Conservation (phyloP, 2,113 vertebrate species). For the Hystrix cristata region DNA sequence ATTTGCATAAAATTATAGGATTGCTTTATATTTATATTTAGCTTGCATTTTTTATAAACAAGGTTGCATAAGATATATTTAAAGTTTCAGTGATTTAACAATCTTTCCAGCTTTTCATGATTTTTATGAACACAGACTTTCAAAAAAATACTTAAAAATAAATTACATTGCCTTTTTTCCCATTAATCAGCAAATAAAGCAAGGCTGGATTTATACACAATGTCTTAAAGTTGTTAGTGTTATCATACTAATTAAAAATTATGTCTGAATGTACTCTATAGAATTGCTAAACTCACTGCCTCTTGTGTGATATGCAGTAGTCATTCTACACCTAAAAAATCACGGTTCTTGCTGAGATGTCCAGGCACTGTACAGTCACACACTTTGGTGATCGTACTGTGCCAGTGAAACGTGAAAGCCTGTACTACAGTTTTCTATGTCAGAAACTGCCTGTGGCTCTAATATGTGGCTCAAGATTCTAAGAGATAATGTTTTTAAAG, state of each 20-base stretch:
- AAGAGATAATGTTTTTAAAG: conserved; percentile 89
- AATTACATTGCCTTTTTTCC: conserved; percentile 91
- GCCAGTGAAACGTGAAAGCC: conserved; percentile 89
- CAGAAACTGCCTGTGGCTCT: conserved; percentile 84
- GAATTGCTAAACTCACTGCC: conserved; percentile 87
- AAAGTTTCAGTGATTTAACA: conserved; percentile 91
- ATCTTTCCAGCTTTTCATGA: conserved; percentile 92
- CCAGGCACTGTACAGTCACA: conserved; percentile 82
- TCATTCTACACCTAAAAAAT: conserved; percentile 84
- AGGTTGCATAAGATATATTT: conserved; percentile 93
- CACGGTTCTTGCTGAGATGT: conserved; percentile 86
- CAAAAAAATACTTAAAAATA: conserved; percentile 89
- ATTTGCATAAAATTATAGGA: conserved; percentile 91
- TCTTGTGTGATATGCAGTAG: conserved; percentile 87
- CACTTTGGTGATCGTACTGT: conserved; percentile 81
- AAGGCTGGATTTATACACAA: conserved; percentile 75
- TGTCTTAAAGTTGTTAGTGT: conserved; percentile 89
- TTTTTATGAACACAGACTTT: conserved; percentile 92
- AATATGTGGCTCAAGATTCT: conserved; percentile 89
- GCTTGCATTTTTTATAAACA: conserved; percentile 92
- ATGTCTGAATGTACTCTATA: conserved; percentile 85
- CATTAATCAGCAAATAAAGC: conserved; percentile 93
- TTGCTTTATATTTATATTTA: conserved; percentile 93
- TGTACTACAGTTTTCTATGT: conserved; percentile 86
- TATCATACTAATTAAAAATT: conserved; percentile 87